These are phyloP conservation scores for Eupeodes corollae DNA, from an alignment of 1,140 invertebrate genomes.

Conservation along the genomic window DNA sequence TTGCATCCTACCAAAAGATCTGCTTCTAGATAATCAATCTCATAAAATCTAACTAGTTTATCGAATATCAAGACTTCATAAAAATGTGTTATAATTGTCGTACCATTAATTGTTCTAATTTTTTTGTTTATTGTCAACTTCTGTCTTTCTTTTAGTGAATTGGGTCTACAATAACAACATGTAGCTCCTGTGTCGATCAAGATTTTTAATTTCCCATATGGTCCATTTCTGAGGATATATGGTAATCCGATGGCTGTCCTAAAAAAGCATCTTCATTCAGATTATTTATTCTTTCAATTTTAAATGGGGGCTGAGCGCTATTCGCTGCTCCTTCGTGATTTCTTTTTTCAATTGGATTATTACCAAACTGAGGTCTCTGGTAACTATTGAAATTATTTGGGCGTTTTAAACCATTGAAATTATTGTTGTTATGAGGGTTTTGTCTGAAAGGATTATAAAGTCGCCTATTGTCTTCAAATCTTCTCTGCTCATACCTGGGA, in stretches of 20 bases:
- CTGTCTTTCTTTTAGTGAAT: too few species aligned
- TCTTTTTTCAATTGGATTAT: neutral
- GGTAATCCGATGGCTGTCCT: neutral
- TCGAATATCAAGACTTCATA: too few species aligned
- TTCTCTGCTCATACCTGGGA: too few species aligned
- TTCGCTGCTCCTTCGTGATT: neutral
- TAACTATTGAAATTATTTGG: neutral
- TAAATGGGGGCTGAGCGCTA: neutral
- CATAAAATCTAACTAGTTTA: too few species aligned
- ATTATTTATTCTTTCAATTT: neutral
- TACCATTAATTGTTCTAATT: too few species aligned
- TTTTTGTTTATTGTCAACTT: too few species aligned
- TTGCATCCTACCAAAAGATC: too few species aligned
- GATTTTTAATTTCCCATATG: neutral
- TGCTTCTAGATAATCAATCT: too few species aligned
- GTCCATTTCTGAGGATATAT: neutral
- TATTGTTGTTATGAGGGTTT: too few species aligned
- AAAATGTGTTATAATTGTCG: too few species aligned
- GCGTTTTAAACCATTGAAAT: neutral
- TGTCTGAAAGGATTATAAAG: too few species aligned
- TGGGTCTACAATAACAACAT: neutral
- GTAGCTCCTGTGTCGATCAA: slow-evolving; percentile 1
- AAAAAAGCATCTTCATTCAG: neutral
- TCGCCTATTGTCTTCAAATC: too few species aligned
- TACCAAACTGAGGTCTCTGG: neutral